Base-by-base conservation (phyloP, 2,888 invertebrate genomes). In the Suillia variegata region DNA sequence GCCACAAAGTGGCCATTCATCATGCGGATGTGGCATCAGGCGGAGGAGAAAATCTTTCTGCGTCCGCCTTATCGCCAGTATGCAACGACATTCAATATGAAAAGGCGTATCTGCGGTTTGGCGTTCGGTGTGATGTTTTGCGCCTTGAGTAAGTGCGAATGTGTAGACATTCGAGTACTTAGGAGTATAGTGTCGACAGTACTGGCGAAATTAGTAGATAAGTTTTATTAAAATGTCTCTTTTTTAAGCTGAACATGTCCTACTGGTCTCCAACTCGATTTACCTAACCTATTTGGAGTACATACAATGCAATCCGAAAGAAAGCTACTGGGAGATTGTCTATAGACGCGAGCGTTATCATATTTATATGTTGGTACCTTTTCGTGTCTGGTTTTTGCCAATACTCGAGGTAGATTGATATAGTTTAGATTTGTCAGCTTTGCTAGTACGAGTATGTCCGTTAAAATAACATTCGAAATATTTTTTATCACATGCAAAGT, bases 1-100 rank as follows among this genome's bases (percentile, higher is more conserved):
- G 80, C 80, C 10, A 65, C 62, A n/a, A 75, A 74, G 22, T 82
- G 82, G 82, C 77, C 74, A 21, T 60, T 59, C 13, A 70, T 82
- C 4, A 79, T 80, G 65, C 54, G 61, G 2, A 62, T 65, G 10
- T 82, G 82, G 81, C 63, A 70, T 12, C 67, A 70, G 13, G 75
- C 72, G 10, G 82, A 82, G 52, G 66, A 76, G 58, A n/a, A n/a
- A n/a, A 68, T 80, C n/a, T 82, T 82, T 42, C 64, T 79, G 1
- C 69, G 67, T 20, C 60, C 71, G 2, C 79, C 81, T 1, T 82
- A 82, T 71, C 71, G 75, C 6, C 65, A 75, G 26, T 76, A 76
- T 49, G 73, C 68, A 6, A 69, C 66, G 10, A 70, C 66, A 10
- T 78, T 70, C 45, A 78, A 70, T 52, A 77, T 78, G 70, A 74